These are phyloP conservation scores for Drosophila leontia DNA, from an alignment of 1,140 invertebrate species.

Conservation along the genomic window DNA sequence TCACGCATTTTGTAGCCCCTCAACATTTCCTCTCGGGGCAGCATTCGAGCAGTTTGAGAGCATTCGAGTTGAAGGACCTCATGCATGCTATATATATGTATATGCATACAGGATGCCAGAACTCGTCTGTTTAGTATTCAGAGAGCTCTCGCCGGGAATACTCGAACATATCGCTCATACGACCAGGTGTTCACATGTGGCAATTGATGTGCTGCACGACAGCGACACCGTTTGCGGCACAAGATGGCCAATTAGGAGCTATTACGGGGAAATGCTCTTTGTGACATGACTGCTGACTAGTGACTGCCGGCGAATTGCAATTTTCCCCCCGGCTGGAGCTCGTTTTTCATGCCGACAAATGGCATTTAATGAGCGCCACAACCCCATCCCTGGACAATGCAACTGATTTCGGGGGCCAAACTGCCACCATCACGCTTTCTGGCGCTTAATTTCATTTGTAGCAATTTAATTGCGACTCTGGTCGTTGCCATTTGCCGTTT, in stretches of 20 bases:
- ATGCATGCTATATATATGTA: no score
- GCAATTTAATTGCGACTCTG: conserved; percentile 72
- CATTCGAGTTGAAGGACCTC: conserved; percentile 39
- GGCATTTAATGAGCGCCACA: conserved; percentile 50
- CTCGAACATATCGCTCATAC: conserved; percentile 20
- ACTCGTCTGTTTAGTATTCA: conserved; percentile 36
- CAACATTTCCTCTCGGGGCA: neutral
- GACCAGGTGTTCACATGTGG: conserved; percentile 16
- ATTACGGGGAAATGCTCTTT: conserved; percentile 10
- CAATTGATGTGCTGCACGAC: conserved; percentile 25
- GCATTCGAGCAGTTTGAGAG: conserved; percentile 1
- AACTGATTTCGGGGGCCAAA: conserved; percentile 53
- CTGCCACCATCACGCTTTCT: conserved; percentile 57
- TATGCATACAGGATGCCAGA: conserved; percentile 4
- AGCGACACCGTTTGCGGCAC: conserved; percentile 23
- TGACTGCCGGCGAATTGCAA: conserved; percentile 1
- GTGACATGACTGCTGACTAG: neutral
- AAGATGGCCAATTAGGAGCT: conserved; percentile 34
- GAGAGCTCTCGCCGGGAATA: conserved; percentile 2
- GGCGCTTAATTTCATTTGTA: conserved; percentile 79
- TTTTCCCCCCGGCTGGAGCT: conserved; percentile 9
- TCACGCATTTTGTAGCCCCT: neutral
- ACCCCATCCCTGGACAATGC: conserved; percentile 42
- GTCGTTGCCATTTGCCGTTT: conserved; percentile 21
- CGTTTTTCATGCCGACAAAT: conserved; percentile 41